Evolutionary conservation across 1,140 invertebrate species (phyloP).

Genomic region (Phenacoccus solenopsis): DNA sequence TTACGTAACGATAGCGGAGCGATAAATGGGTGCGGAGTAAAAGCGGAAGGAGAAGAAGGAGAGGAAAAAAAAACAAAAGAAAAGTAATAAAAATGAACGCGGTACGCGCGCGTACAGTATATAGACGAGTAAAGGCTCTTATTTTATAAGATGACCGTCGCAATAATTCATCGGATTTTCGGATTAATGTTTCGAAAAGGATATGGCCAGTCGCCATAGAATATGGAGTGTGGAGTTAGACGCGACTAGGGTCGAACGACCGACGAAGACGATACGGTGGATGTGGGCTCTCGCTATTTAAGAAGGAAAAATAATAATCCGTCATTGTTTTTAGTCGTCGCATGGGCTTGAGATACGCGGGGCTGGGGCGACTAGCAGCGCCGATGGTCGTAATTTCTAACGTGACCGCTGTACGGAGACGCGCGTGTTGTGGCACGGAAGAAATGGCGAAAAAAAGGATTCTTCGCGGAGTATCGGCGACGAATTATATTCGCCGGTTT

Average conservation of each 20-base stretch:
- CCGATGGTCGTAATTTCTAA: too few species aligned
- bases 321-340: too few species aligned
- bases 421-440: too few species aligned
- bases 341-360: too few species aligned
- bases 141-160: slow-evolving; percentile 1
- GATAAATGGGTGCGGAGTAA: too few species aligned
- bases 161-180: neutral
- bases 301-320: neutral
- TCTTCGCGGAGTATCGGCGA: too few species aligned
- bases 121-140: neutral
- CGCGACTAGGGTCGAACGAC: neutral
- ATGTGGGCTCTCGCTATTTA: neutral
- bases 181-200: slow-evolving; percentile 1
- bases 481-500: too few species aligned
- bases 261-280: neutral
- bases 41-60: neutral
- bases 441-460: neutral
- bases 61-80: neutral
- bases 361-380: too few species aligned
- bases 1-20: too few species aligned
- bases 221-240: slow-evolving; percentile 2
- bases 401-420: too few species aligned
- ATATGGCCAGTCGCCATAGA: neutral
- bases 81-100: neutral
- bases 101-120: neutral